Percentiles rank a stretch among this genome's conserved stretches.
Conservation (phyloP, 2,888 invertebrate genomes). For the Alloplasta piceator region DNA sequence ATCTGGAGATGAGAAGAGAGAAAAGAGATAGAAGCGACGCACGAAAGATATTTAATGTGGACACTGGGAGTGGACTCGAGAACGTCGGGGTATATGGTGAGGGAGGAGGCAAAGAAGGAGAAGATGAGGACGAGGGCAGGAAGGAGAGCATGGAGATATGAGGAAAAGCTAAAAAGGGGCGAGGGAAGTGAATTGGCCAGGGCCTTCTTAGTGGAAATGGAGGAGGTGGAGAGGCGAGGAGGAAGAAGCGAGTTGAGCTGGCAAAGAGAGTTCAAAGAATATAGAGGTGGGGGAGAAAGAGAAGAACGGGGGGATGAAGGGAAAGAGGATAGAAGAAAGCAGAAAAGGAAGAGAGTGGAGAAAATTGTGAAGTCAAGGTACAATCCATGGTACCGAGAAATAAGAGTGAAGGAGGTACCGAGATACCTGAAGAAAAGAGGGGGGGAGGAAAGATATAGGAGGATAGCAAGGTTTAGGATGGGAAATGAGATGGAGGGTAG, state of each 20-base stretch:
- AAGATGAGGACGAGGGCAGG: too few species aligned
- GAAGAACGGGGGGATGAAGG: constrained; percentile 16
- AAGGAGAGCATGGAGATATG: too few species aligned
- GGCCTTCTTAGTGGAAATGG: neutral
- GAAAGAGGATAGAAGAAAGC: neutral
- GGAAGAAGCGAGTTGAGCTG: constrained; percentile 3
- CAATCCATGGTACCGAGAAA: constrained; percentile 3
- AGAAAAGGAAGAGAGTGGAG: too few species aligned
- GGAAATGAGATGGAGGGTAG: constrained; percentile 17
- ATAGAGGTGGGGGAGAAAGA: neutral
- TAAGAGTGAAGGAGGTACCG: neutral
- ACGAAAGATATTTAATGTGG: constrained; percentile 38
- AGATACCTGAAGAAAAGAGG: neutral
- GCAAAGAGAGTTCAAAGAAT: too few species aligned
- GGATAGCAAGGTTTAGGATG: too few species aligned
- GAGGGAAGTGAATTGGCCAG: too few species aligned
- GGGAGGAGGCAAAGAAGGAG: too few species aligned
- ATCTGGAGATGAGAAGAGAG: constrained; percentile 28
- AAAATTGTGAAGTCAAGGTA: constrained; percentile 14
- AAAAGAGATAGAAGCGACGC: constrained; percentile 6
- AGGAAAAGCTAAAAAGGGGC: too few species aligned
- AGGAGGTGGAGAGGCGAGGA: constrained; percentile 15
- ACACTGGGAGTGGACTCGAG: constrained; percentile 32
- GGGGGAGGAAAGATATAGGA: too few species aligned
- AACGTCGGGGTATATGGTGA: constrained; percentile 42